Percentiles rank a stretch among this genome's conserved stretches.
phyloP scores from a whole-genome alignment of 2,888 invertebrate genomes.

The Chelonus formosanus region DNA sequence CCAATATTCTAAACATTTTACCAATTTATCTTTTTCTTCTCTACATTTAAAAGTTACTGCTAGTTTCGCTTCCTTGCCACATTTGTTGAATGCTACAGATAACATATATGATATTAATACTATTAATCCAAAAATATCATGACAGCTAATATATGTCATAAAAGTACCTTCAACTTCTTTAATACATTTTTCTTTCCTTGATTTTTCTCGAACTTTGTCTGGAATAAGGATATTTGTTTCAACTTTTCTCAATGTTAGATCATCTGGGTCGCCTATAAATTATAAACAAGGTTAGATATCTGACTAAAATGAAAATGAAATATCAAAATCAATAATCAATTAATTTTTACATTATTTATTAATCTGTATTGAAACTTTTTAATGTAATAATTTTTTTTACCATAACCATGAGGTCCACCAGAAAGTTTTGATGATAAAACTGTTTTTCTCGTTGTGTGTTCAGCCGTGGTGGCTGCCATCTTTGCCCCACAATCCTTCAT shows the following conservation, averaged over 20 bases:
- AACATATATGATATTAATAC: neutral
- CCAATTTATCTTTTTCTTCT: constrained; percentile 74
- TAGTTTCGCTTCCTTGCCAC: constrained; percentile 72
- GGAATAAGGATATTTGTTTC: constrained; percentile 90
- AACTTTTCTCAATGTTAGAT: constrained; percentile 82
- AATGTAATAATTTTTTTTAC: constrained; percentile 55
- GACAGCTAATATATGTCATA: neutral
- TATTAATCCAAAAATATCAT: neutral
- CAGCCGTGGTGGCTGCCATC: constrained; percentile 6
- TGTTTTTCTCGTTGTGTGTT: constrained; percentile 16
- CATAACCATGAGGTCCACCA: constrained; percentile 70
- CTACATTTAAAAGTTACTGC: constrained; percentile 81
- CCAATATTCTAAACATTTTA: constrained; percentile 79
- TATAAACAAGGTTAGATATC: neutral
- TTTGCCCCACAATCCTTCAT: no score
- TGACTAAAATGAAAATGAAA: neutral
- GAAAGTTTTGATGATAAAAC: constrained; percentile 66
- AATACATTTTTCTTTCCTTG: constrained; percentile 80
- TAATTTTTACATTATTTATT: neutral
- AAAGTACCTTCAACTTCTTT: constrained; percentile 73
- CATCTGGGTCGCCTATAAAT: constrained; percentile 82
- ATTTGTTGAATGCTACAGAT: constrained; percentile 68
- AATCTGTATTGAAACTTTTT: neutral
- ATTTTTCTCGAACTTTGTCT: constrained; percentile 85
- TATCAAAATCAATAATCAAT: neutral